Base-by-base conservation (phyloP, 2,888 invertebrate species). In the Luperina nickerlii region DNA sequence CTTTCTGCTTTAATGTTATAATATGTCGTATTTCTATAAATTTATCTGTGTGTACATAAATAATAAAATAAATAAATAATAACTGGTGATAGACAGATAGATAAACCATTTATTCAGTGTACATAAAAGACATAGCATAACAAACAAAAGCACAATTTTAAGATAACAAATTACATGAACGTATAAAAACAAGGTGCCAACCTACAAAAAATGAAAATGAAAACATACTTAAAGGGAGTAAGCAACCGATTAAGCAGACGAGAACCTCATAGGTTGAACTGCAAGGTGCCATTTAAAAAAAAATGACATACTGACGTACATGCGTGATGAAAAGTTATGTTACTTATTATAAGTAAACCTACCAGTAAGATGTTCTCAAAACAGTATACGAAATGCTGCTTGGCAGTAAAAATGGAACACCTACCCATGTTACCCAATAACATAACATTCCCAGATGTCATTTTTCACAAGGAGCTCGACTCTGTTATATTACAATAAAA, bases 381-480 rank as follows among this genome's bases (percentile, higher is more conserved):
- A 62, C 27, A 27, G 2, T 62, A 62, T 62, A 62, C n/a, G 2
- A n/a, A 75, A 68, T 42, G 3, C 2, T n/a, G 1, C 11, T n/a
- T 54, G 13, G 4, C 24, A 6, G 63, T 68, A 57, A 2, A 48
- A 27, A n/a, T 13, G 15, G 13, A 7, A 54, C 32, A 32, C 51
- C 2, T 32, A 68, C 45, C 32, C 11, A 69, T 42, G 20, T 69
- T 20, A 48, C 11, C 48, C 48, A 48, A n/a, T 57, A n/a, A n/a
- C 57, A 67, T 27, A 70, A 54, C 9, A 45, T 38, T 4, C 4
- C 62, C 45, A 73, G 57, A 51, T 65, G 68, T 69, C 15, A 78
- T 60, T 69, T 69, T 66, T 78, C 78, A 70, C 78, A 69, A 60
- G 27, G 8, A 70, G 24, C 9, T 75, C 57, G 32, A 20, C 9